Conservation (phyloP, 1,140 invertebrate genomes). For the Sarcophaga bullata region DNA sequence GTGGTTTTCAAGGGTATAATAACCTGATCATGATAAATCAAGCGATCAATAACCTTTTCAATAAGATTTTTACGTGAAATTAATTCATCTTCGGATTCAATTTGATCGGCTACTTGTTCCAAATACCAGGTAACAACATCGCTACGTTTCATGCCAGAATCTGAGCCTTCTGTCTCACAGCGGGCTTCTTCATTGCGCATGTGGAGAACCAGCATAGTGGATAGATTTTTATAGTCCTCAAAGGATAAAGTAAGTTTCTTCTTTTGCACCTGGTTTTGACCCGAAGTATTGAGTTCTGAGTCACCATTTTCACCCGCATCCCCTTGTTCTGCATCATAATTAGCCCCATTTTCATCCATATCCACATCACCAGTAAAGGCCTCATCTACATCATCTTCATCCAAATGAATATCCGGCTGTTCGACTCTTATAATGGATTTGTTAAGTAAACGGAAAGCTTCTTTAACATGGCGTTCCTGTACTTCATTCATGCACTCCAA, state of each 20-base stretch:
- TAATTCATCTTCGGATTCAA: constrained; percentile 92
- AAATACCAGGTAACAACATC: constrained; percentile 96
- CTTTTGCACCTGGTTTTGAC: constrained; percentile 67
- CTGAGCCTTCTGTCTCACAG: constrained; percentile 72
- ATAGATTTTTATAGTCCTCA: constrained; percentile 93
- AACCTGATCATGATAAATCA: constrained; percentile 92
- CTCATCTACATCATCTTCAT: constrained; percentile 77
- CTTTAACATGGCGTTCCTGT: constrained; percentile 86
- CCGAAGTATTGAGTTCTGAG: constrained; percentile 30
- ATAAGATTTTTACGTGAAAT: constrained; percentile 88
- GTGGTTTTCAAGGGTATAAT: constrained; percentile 86
- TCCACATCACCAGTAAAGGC: constrained; percentile 70
- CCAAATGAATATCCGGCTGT: constrained; percentile 95
- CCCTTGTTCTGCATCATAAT: constrained; percentile 50
- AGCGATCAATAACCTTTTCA: constrained; percentile 95
- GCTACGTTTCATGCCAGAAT: constrained; percentile 78
- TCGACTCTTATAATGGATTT: constrained; percentile 98
- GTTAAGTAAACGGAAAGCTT: constrained; percentile 93
- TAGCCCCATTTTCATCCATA: constrained; percentile 63
- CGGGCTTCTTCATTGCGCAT: constrained; percentile 86
- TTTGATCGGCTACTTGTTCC: constrained; percentile 85
- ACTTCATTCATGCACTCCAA: constrained; percentile 94
- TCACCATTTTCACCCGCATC: constrained; percentile 44
- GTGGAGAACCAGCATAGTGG: constrained; percentile 90
- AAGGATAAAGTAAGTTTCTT: constrained; percentile 92